Evolutionary conservation across 1,140 invertebrate genomes (phyloP).

Genomic region (Trachymyrmex cornetzi): DNA sequence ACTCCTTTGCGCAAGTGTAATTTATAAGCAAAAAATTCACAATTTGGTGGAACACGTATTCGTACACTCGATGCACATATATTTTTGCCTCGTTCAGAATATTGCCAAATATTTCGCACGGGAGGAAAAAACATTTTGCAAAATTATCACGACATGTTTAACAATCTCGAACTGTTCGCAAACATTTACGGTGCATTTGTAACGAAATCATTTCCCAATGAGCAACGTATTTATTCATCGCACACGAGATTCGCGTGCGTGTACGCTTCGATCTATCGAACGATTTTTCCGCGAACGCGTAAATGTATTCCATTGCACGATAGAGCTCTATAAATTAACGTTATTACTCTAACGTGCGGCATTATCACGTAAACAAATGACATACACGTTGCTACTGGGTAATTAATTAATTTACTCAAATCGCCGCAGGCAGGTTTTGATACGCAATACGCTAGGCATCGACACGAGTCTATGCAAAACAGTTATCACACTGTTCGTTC

Average conservation of each 20-base stretch:
- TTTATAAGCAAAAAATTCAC: constrained; percentile 9
- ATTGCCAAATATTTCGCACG: constrained; percentile 16
- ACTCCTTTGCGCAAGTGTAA: not conserved
- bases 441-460: not conserved
- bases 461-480: constrained; percentile 15
- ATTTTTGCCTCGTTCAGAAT: constrained; percentile 1
- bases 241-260: constrained; percentile 1
- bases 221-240: constrained; percentile 44
- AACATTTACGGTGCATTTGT: constrained; percentile 47
- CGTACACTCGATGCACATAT: not conserved
- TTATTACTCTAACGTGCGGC: constrained; percentile 15
- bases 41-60: not conserved
- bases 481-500: constrained; percentile 2
- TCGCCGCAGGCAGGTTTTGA: not conserved
- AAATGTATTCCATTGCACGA: constrained; percentile 9
- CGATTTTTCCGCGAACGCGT: not conserved
- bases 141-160: constrained; percentile 54
- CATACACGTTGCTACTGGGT: constrained; percentile 48
- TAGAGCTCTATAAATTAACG: constrained; percentile 32
- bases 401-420: constrained; percentile 71
- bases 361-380: constrained; percentile 63
- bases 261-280: not conserved
- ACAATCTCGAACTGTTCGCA: constrained; percentile 24
- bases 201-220: constrained; percentile 41
- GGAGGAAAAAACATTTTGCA: constrained; percentile 41